Evolutionary conservation across 2,113 vertebrate species (phyloP).

Genomic region (Paedocypris sp.): DNA sequence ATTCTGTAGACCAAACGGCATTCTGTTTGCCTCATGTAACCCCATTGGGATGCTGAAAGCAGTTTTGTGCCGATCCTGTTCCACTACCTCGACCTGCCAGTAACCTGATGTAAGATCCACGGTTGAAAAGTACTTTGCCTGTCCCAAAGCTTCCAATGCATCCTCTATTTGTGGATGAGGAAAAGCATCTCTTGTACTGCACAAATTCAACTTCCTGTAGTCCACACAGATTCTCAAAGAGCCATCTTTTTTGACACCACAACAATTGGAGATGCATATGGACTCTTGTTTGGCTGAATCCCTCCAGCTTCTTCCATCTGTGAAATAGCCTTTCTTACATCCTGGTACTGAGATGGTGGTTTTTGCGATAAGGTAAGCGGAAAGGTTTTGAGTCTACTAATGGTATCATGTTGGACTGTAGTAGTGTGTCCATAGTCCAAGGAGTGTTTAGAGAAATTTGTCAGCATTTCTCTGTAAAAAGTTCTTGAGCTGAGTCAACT

Average conservation of each 20-base stretch:
- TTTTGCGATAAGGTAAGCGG: conserved; percentile 9
- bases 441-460: not conserved
- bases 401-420: not conserved
- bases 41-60: conserved; percentile 27
- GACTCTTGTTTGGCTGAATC: conserved; percentile 17
- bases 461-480: not conserved
- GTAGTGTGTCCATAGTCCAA: not conserved
- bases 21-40: not conserved
- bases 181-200: conserved; percentile 5
- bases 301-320: conserved; percentile 19
- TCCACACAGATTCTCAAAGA: conserved; percentile 16
- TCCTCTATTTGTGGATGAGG: conserved; percentile 21
- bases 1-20: conserved; percentile 5
- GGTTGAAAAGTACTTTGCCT: conserved; percentile 26
- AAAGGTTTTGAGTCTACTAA: not conserved
- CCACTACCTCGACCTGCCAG: conserved; percentile 27
- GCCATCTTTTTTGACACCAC: conserved; percentile 22
- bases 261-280: conserved; percentile 16
- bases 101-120: conserved; percentile 20
- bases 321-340: not conserved
- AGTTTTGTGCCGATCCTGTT: not conserved
- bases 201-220: no score
- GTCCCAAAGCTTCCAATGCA: conserved; percentile 9
- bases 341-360: conserved; percentile 17
- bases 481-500: not conserved